phyloP scores from a whole-genome alignment of 2,888 invertebrate species.

The Melieria omissa region DNA sequence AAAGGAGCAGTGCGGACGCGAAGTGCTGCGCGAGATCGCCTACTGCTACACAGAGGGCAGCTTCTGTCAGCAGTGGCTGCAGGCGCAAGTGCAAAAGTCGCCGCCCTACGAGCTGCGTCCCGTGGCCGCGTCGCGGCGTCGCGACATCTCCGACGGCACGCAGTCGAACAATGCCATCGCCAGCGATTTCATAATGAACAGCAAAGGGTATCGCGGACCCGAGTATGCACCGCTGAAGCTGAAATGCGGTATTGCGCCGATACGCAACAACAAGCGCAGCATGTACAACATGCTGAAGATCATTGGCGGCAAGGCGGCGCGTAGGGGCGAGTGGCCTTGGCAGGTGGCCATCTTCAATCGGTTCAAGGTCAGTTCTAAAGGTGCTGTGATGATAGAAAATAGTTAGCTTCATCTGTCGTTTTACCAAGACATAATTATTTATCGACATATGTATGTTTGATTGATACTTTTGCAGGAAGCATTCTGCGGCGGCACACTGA shows the following conservation, averaged over 20 bases:
- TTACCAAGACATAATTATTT: not conserved
- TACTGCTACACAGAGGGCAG: constrained; percentile 87
- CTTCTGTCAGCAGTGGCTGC: constrained; percentile 80
- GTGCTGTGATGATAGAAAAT: too few relatives aligned
- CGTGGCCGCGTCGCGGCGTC: constrained; percentile 53
- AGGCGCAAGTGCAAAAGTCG: constrained; percentile 62
- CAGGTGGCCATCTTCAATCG: constrained; percentile 91
- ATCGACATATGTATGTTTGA: not conserved
- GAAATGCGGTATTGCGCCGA: constrained; percentile 62
- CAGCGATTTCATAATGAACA: constrained; percentile 61
- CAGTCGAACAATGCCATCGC: constrained; percentile 56
- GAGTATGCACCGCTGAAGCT: constrained; percentile 67
- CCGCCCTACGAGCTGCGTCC: constrained; percentile 59
- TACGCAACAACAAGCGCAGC: constrained; percentile 57
- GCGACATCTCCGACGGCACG: constrained; percentile 48
- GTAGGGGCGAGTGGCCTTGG: constrained; percentile 92
- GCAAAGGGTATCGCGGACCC: constrained; percentile 63
- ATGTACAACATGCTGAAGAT: constrained; percentile 78
- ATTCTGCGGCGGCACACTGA: constrained; percentile 88
- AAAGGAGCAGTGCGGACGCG: constrained; percentile 79
- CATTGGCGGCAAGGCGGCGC: constrained; percentile 85
- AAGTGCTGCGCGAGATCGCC: constrained; percentile 83
- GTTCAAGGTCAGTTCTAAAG: constrained; percentile 72
- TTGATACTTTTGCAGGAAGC: constrained; percentile 74
- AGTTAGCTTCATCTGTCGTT: not conserved